phyloP scores from a whole-genome alignment of 2,797 vertebrate genomes.

The Novumbra hubbsi region DNA sequence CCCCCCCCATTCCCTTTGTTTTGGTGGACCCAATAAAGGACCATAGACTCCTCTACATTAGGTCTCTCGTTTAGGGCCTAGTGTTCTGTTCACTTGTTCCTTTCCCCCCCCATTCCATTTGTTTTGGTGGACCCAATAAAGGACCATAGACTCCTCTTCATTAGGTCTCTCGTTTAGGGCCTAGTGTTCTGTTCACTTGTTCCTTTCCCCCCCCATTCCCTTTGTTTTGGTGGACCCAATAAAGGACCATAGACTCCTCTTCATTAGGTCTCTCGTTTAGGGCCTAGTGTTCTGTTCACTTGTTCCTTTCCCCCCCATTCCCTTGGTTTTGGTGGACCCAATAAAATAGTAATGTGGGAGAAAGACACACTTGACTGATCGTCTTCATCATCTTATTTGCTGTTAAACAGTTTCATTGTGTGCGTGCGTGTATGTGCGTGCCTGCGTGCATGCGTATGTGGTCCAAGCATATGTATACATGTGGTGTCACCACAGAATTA shows the following conservation, averaged over 20 bases:
- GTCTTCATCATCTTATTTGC: constrained; percentile 62
- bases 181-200: constrained; percentile 59
- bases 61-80: too few species aligned
- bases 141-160: too few species aligned
- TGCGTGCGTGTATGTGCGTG: constrained; percentile 7
- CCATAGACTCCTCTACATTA: too few species aligned
- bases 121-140: too few species aligned
- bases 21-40: too few species aligned
- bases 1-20: too few species aligned
- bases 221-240: constrained; percentile 59
- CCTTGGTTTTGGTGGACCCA: constrained; percentile 57
- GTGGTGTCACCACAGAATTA: too few species aligned
- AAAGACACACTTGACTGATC: constrained; percentile 61
- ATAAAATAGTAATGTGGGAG: constrained; percentile 56
- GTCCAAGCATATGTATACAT: neutral
- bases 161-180: constrained; percentile 64
- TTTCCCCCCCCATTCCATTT: too few species aligned
- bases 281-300: constrained; percentile 61
- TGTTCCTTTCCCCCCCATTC: constrained; percentile 58
- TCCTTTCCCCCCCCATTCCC: constrained; percentile 58
- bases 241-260: constrained; percentile 58
- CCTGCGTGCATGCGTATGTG: neutral
- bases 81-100: too few species aligned
- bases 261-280: constrained; percentile 54
- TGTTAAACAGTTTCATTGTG: constrained; percentile 26